Conservation (phyloP, 2,888 invertebrate species). For the Caenorhabditis sp. region DNA sequence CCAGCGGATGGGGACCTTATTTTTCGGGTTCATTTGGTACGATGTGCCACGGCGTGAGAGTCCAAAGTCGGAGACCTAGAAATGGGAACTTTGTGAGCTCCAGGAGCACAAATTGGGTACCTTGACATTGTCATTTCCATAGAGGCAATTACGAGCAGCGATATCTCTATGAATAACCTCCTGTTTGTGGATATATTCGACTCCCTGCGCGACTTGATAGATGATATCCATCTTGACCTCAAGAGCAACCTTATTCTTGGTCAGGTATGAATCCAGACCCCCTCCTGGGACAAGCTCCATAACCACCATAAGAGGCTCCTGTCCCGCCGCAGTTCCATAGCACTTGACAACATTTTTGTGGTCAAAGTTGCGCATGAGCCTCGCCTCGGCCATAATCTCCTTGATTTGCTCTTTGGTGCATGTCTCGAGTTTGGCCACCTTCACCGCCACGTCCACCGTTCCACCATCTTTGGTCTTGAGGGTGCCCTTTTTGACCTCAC, state of each 20-base stretch:
- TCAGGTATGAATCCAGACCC: slow-evolving; percentile 50
- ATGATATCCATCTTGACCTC: slow-evolving; percentile 45
- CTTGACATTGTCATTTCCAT: slow-evolving; percentile 12
- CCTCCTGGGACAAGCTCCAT: slow-evolving; percentile 56
- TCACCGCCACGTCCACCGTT: background rate
- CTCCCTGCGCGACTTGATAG: slow-evolving; percentile 32
- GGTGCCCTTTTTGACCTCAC: slow-evolving; percentile 49
- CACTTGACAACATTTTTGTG: slow-evolving; percentile 49
- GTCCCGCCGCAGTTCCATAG: slow-evolving; percentile 54
- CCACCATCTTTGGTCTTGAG: slow-evolving; percentile 1
- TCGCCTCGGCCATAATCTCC: slow-evolving; percentile 57
- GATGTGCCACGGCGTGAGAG: slow-evolving; percentile 43
- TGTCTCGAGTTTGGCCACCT: slow-evolving; percentile 51
- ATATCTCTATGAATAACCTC: slow-evolving; percentile 54
- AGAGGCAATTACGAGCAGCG: slow-evolving; percentile 51
- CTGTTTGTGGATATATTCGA: slow-evolving; percentile 46
- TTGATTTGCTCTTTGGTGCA: slow-evolving; percentile 58
- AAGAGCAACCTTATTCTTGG: slow-evolving; percentile 43
- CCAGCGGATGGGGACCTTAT: slow-evolving; percentile 58
- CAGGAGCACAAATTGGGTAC: background rate
- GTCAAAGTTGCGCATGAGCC: slow-evolving; percentile 55
- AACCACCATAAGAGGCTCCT: slow-evolving; percentile 54
- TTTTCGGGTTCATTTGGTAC: slow-evolving; percentile 45
- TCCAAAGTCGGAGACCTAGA: slow-evolving; percentile 55
- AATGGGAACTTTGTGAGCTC: slow-evolving; percentile 1